These are phyloP conservation scores for Poecilia wingei DNA, from an alignment of 2,797 vertebrate species.

Conservation along the genomic window DNA sequence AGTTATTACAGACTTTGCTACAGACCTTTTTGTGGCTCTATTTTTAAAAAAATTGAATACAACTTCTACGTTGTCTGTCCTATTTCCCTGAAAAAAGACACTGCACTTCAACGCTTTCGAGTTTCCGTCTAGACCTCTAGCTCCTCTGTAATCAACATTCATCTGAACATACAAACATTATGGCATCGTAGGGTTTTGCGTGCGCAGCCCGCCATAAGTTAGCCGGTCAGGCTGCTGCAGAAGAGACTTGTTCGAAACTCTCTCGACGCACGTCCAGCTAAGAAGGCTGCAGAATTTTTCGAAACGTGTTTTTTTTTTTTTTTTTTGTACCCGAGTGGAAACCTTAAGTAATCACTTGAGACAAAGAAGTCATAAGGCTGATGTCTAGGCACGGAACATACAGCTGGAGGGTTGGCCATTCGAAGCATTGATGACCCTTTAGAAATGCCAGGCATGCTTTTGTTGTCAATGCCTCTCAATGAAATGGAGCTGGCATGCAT, in stretches of 20 bases:
- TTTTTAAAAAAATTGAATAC: slow-evolving; percentile 71
- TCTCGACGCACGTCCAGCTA: slow-evolving; percentile 43
- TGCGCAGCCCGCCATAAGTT: slow-evolving; percentile 49
- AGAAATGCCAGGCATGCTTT: slow-evolving; percentile 65
- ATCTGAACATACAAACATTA: slow-evolving; percentile 72
- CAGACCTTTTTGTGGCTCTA: slow-evolving; percentile 83
- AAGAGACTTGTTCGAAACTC: slow-evolving; percentile 37
- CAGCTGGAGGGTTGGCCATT: slow-evolving; percentile 66
- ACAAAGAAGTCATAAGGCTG: slow-evolving; percentile 72
- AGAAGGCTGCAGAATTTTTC: slow-evolving; percentile 69
- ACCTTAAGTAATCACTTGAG: slow-evolving; percentile 71
- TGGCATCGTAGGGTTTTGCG: slow-evolving; percentile 62
- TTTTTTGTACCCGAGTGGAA: slow-evolving; percentile 70
- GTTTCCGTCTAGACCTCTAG: slow-evolving; percentile 64
- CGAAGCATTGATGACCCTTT: slow-evolving; percentile 51
- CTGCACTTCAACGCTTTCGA: slow-evolving; percentile 70
- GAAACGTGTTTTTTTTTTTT: slow-evolving; percentile 15
- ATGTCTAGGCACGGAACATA: slow-evolving; percentile 75
- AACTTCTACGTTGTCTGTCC: slow-evolving; percentile 76
- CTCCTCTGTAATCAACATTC: slow-evolving; percentile 73
- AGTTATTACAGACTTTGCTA: slow-evolving; percentile 87
- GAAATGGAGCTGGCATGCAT: slow-evolving; percentile 81
- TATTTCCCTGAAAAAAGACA: slow-evolving; percentile 83
- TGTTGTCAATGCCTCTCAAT: slow-evolving; percentile 76
- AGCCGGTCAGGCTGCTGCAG: slow-evolving; percentile 45